Conservation (phyloP, 1,140 invertebrate species). For the Drosophila varians region DNA sequence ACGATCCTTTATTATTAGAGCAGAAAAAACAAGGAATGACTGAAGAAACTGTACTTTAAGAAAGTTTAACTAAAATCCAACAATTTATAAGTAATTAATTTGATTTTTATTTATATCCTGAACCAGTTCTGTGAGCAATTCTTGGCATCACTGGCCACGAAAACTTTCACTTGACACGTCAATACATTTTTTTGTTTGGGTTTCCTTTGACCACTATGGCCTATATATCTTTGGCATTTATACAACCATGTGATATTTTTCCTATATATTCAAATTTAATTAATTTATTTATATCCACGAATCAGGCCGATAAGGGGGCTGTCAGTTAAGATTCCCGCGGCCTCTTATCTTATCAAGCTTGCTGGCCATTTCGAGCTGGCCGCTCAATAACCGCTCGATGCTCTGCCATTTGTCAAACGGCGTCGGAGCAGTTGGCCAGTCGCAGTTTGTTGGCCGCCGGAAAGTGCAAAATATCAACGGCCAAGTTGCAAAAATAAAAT, state of each 20-base stretch:
- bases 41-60: too few relatives aligned
- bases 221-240: slow-evolving; percentile 1
- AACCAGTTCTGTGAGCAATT: background rate
- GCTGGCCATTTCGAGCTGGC: slow-evolving; percentile 14
- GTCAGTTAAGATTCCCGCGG: slow-evolving; percentile 25
- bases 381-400: slow-evolving; percentile 35
- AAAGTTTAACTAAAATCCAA: too few relatives aligned
- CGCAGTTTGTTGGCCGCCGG: slow-evolving; percentile 19
- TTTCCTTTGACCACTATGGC: background rate
- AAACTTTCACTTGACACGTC: slow-evolving; percentile 7
- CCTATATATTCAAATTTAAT: slow-evolving; percentile 74
- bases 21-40: too few relatives aligned
- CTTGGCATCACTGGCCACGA: background rate
- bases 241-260: slow-evolving; percentile 8
- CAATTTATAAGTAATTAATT: too few relatives aligned
- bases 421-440: slow-evolving; percentile 25
- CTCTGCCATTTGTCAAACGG: slow-evolving; percentile 26
- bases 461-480: slow-evolving; percentile 7
- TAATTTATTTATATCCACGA: slow-evolving; percentile 80
- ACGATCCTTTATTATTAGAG: slow-evolving; percentile 1
- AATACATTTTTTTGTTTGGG: slow-evolving; percentile 6
- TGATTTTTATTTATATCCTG: too few relatives aligned
- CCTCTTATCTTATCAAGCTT: slow-evolving; percentile 16
- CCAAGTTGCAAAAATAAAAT: slow-evolving; percentile 36
- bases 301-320: slow-evolving; percentile 64